Conservation (phyloP, 2,797 vertebrate species). For the Lepidocolaptes lacrymiger region DNA sequence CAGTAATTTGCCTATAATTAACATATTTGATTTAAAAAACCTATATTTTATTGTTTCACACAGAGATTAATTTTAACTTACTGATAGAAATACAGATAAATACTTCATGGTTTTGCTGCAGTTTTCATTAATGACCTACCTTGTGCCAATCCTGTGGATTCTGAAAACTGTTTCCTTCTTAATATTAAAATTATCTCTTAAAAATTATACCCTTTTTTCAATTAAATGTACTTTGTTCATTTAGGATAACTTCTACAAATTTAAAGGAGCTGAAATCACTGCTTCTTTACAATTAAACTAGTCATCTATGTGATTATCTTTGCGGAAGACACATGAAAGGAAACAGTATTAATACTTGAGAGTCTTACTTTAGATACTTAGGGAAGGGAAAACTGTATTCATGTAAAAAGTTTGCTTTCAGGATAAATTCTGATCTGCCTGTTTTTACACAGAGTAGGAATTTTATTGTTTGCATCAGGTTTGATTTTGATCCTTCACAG, state of each 20-base stretch:
- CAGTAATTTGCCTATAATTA: neutral
- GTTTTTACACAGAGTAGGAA: neutral
- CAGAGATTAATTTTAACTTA: neutral
- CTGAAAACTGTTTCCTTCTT: neutral
- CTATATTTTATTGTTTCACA: neutral
- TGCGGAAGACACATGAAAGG: neutral
- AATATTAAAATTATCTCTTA: neutral
- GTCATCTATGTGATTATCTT: neutral
- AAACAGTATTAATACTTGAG: neutral
- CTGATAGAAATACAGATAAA: neutral
- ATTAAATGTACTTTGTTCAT: neutral
- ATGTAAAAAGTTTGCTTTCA: neutral
- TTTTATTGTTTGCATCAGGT: neutral
- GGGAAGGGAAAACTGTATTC: neutral
- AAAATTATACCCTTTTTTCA: neutral
- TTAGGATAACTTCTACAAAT: neutral
- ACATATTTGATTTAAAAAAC: neutral
- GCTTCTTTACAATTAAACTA: neutral
- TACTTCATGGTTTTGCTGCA: neutral
- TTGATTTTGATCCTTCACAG: neutral
- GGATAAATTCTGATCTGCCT: neutral
- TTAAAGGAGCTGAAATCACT: neutral
- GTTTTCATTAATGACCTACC: neutral
- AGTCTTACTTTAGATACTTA: neutral
- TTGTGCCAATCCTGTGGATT: neutral